Base-by-base conservation (phyloP, 2,113 vertebrate species). In the Cacatua alba region DNA sequence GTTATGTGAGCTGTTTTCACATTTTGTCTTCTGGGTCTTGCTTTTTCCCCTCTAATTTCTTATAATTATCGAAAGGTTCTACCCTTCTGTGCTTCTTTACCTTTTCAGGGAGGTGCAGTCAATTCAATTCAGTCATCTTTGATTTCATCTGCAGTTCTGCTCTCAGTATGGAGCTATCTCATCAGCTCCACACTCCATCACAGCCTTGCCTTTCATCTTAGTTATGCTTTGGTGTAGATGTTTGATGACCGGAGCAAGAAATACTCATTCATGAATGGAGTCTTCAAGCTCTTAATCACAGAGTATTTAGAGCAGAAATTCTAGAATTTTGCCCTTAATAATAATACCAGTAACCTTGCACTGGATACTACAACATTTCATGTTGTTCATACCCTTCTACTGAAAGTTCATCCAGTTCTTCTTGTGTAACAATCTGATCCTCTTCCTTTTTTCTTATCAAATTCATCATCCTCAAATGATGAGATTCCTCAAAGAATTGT, bases 121-220 rank as follows among this genome's bases (percentile, higher is more conserved):
- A 70, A 67, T 13, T 75, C 20, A 83, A 41, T 68, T 78, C n/a
- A 68, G 35, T 46, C 29, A 92, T 67, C 64, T 83, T 26, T 67
- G 55, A 92, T 78, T 82, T 95, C 43, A 80, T 60, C 41, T 94
- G 29, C 43, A 71, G 57, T 63, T 84, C 63, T 84, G 24, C 37
- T 68, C 55, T 71, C 37, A 26, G 26, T 57, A 71, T 37, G 35
- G 48, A 83, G 48, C 55, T 82, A 82, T 75, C 69, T 89, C 86
- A 92, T 74, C 81, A 91, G 49, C 24, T 76, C 44, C 74, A 79
- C 26, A 23, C 82, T 92, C 55, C 81, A 89, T 25, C 5, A 2
- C 48, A 89, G 51, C 74, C 65, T 87, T 94, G 81, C 41, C 65
- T 91, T 86, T 91, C 89, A 91, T 76, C 81, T 95, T 68, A 84